Conservation (phyloP, 1,140 invertebrate genomes). For the Apocrypta bakeri region DNA sequence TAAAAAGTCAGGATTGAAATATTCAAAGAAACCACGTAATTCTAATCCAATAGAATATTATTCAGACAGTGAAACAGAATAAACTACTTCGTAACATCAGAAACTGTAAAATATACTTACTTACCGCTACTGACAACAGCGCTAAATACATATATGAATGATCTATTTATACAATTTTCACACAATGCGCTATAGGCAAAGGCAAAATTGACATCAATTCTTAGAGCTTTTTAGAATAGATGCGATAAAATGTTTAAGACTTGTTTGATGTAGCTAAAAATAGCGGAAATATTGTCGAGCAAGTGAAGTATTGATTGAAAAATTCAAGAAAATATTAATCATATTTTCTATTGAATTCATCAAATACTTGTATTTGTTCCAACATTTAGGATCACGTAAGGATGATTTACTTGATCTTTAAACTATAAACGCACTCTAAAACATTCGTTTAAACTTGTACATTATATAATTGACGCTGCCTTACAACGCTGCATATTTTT, state of each 20-base stretch:
- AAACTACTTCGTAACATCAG: conserved; percentile 62
- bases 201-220: neutral
- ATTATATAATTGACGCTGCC: conserved; percentile 44
- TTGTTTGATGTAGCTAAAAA: neutral
- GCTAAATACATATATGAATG: conserved; percentile 13
- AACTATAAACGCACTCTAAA: no score
- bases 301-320: conserved; percentile 30
- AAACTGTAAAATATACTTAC: conserved; percentile 53
- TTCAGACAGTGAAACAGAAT: conserved; percentile 71
- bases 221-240: conserved; percentile 38
- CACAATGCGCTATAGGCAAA: conserved; percentile 9
- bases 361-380: neutral
- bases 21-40: conserved; percentile 80
- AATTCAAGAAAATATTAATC: neutral
- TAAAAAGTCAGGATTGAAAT: conserved; percentile 82
- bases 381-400: neutral
- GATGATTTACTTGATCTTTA: no score
- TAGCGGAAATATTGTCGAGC: neutral
- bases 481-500: conserved; percentile 24
- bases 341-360: conserved; percentile 4
- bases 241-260: neutral
- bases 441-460: conserved; percentile 33
- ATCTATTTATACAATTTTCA: no score
- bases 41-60: conserved; percentile 78
- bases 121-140: conserved; percentile 49